These are phyloP conservation scores for Melitaea cinxia DNA, from an alignment of 1,140 invertebrate genomes.

Conservation along the genomic window DNA sequence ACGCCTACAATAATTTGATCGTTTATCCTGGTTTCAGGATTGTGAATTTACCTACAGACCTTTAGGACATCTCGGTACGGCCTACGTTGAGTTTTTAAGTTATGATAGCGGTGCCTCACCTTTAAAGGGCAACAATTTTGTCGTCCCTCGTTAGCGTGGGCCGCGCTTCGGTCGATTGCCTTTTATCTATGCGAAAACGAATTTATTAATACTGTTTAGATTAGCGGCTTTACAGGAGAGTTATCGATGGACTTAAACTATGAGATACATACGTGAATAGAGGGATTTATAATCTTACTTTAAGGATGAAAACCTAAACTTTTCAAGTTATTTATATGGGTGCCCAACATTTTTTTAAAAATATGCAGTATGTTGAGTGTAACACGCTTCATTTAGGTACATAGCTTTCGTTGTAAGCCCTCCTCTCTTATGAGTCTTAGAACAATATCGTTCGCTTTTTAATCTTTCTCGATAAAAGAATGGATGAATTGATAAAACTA, in stretches of 20 bases:
- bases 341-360: too few species aligned
- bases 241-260: neutral
- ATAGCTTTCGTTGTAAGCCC: too few species aligned
- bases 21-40: too few species aligned
- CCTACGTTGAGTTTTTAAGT: constrained; percentile 19
- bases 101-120: constrained; percentile 33
- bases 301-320: neutral
- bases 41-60: neutral
- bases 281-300: neutral
- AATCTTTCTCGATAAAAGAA: too few species aligned
- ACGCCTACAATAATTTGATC: too few species aligned
- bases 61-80: neutral
- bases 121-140: constrained; percentile 51
- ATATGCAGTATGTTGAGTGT: too few species aligned
- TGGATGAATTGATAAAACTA: too few species aligned
- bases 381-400: too few species aligned
- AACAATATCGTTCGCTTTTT: too few species aligned
- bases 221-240: neutral
- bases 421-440: too few species aligned
- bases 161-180: constrained; percentile 1
- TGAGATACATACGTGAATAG: neutral
- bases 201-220: constrained; percentile 10
- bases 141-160: constrained; percentile 36
- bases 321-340: too few species aligned
- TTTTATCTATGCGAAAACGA: constrained; percentile 4